A percentile compares a stretch with the other conserved stretches of the same genome.
Evolutionary conservation across 2,888 invertebrate species (phyloP).

Genomic region (Cynaeus angustus): DNA sequence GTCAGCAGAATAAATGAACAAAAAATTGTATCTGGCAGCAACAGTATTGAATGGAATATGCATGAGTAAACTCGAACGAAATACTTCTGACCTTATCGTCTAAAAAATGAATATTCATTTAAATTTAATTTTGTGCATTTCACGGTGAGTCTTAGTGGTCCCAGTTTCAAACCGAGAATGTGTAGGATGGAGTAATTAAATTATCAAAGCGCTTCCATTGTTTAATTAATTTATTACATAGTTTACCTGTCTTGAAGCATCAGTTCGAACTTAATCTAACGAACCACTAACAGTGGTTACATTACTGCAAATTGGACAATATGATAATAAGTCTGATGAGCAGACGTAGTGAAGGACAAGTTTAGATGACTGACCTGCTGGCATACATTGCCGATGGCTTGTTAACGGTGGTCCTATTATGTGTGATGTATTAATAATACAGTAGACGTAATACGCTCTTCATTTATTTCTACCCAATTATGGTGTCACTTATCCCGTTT

Average conservation of each 20-base stretch:
- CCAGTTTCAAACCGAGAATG: conserved; percentile 14
- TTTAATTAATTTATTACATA: conserved; percentile 33
- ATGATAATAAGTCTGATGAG: conserved; percentile 28
- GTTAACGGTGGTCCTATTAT: conserved; percentile 50
- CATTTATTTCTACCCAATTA: conserved; percentile 12
- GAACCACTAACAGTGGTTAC: neutral
- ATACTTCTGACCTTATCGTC: neutral
- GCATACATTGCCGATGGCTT: conserved; percentile 53
- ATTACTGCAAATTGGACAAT: conserved; percentile 22
- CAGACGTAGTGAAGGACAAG: conserved; percentile 46
- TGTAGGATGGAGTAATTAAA: conserved; percentile 23
- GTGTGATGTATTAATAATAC: conserved; percentile 30
- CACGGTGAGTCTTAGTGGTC: neutral
- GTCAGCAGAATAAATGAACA: no score
- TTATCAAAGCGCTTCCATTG: conserved; percentile 17
- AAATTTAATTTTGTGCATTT: conserved; percentile 17
- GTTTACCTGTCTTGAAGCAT: conserved; percentile 17
- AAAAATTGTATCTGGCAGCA: no score
- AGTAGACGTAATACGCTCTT: conserved; percentile 3
- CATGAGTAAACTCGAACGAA: no score
- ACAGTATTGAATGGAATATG: no score
- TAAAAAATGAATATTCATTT: conserved; percentile 23
- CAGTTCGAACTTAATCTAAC: neutral
- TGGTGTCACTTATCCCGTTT: neutral
- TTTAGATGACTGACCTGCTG: conserved; percentile 53